A percentile compares a stretch with the other conserved stretches of the same genome.
Evolutionary conservation across 2,113 vertebrate species (phyloP).

Genomic region (Progne subis): DNA sequence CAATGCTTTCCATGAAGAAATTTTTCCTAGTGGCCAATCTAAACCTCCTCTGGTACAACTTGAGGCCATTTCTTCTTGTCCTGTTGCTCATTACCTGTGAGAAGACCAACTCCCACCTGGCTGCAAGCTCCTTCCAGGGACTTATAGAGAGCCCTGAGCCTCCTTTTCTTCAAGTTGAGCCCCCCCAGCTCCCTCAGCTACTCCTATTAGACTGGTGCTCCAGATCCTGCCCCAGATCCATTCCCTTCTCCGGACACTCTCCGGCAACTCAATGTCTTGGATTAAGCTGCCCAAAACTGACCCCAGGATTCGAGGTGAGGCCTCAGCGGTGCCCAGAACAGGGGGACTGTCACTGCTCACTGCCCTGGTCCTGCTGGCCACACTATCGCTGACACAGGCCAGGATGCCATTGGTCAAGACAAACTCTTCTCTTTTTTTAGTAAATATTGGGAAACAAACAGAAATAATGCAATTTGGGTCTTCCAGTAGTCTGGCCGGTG

Average conservation of each 20-base stretch:
- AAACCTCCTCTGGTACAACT: not conserved
- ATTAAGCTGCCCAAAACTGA: not conserved
- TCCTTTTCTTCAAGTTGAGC: not conserved
- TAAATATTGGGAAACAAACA: not conserved
- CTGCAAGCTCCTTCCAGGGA: not conserved
- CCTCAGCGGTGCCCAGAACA: not conserved
- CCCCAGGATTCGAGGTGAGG: rapidly evolving
- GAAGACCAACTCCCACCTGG: not conserved
- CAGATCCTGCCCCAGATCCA: not conserved
- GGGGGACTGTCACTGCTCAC: not conserved
- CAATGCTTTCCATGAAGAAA: not conserved
- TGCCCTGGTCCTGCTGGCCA: not conserved
- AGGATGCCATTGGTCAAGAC: not conserved
- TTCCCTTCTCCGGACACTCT: not conserved
- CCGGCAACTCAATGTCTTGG: not conserved
- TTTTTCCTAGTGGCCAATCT: not conserved
- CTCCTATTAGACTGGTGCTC: not conserved
- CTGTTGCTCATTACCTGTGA: not conserved
- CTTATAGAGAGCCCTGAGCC: not conserved
- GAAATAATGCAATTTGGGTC: not conserved
- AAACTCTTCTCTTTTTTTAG: not conserved
- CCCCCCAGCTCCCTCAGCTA: not conserved
- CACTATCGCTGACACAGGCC: not conserved
- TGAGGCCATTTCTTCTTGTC: not conserved
- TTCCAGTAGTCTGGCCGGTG: not conserved